Evolutionary conservation across 2,888 invertebrate species (phyloP), one percentile per base, ranked within the genome.

Genomic region (Harpagoxenus sublaevis): DNA sequence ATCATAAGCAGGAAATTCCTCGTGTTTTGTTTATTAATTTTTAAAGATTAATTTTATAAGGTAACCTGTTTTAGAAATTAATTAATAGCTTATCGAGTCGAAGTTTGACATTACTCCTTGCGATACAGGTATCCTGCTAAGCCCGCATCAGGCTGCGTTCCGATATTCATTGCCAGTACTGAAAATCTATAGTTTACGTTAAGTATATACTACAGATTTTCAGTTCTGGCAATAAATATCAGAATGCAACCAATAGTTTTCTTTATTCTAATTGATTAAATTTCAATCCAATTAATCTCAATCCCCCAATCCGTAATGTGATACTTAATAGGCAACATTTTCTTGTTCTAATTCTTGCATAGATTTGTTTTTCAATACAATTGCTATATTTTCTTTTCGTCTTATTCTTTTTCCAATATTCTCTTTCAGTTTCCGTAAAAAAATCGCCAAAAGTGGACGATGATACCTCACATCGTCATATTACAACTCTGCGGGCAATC

Each of bases 11-110:
- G 84, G 66, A 42, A 74, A 31, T 77, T 75, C 66, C 31, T 57
- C 82, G 70, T 82, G 84, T 89, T 90, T 63, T 84, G 65, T 63
- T 48, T 9, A 23, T 55, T 23, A 55, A 55, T 55, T 55, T 10
- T 55, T 55, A 1, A 55, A 63, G 62, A 89, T 89, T 88, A 84
- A 88, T 87, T 83, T 82, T 42, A 70, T 68, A 70, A 86, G 78
- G 71, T 74, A 87, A 82, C 70, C 57, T 42, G 70, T 81, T 85
- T 87, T 15, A 45, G 55, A 15, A 84, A 86, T 87, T 87, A 84
- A 88, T 85, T 84, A 70, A 10, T 51, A 42, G 42, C 66, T 68
- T 60, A 74, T 85, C 31, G 53, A 39, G 9, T 31, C 48, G 8
- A 62, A 60, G 15, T 60, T n/a, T 23, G 23, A 48, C 70, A 23